Percentiles rank a stretch among this genome's conserved stretches.
Evolutionary conservation across 2,113 vertebrate species (phyloP).

Genomic region (Panthera uncia): DNA sequence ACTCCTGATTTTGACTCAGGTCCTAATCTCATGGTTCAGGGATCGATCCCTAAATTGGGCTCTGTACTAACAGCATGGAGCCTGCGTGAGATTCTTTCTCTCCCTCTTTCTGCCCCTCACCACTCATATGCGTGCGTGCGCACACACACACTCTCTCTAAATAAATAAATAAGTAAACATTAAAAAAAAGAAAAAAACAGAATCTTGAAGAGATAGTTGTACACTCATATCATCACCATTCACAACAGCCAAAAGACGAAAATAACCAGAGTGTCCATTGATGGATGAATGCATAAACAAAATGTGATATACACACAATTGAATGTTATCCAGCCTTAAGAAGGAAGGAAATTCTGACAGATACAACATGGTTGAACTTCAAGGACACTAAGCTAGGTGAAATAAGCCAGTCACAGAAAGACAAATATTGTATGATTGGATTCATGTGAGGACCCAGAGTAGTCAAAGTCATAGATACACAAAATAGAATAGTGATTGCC

Average conservation of each 20-base stretch:
- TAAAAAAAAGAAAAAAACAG: background rate
- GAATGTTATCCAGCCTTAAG: background rate
- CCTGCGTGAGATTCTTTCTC: no score
- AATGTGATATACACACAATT: background rate
- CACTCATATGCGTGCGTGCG: no score
- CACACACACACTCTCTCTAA: no score
- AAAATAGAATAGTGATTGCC: background rate
- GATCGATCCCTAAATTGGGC: no score
- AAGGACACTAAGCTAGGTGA: background rate
- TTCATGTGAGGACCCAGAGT: background rate
- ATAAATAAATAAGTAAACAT: no score
- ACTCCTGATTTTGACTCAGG: no score
- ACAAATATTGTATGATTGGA: background rate
- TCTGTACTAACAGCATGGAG: no score
- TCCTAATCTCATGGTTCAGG: no score
- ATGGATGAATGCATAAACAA: background rate
- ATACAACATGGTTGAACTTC: background rate
- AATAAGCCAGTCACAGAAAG: background rate
- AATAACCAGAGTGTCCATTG: background rate
- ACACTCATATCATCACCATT: background rate
- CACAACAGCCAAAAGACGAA: background rate
- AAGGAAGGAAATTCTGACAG: background rate
- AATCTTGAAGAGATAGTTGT: background rate
- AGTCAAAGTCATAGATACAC: background rate
- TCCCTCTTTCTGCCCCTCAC: no score